Evolutionary conservation across 2,797 vertebrate genomes (phyloP).

Genomic region (Decapterus maruadsi): DNA sequence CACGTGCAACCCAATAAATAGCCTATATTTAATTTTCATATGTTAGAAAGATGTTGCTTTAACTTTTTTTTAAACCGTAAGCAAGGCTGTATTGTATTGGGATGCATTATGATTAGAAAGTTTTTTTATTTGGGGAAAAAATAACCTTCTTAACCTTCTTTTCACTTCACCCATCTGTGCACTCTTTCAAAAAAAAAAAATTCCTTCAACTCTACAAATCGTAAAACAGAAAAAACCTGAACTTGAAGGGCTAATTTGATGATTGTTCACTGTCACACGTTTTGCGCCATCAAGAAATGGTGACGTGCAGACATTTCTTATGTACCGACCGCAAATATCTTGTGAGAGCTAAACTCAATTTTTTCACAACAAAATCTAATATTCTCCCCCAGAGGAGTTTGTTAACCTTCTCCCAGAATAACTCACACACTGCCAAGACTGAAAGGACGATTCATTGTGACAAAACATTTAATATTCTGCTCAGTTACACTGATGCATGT

Average conservation of each 20-base stretch:
- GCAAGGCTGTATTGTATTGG: not conserved
- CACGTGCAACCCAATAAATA: no score
- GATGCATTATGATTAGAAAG: not conserved
- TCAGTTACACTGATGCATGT: not conserved
- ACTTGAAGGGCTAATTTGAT: not conserved
- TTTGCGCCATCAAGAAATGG: not conserved
- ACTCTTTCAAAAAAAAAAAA: conserved; percentile 6
- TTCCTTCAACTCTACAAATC: not conserved
- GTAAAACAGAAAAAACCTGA: not conserved
- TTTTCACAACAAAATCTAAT: no score
- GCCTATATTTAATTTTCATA: no score
- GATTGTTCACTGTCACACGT: accelerated
- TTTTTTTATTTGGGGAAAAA: not conserved
- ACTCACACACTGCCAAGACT: not conserved
- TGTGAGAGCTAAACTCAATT: not conserved
- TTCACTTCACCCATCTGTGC: not conserved
- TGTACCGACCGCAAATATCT: not conserved
- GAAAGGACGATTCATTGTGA: not conserved
- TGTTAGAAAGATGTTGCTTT: no score
- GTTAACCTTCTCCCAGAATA: not conserved
- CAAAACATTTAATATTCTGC: not conserved
- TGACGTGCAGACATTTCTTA: not conserved
- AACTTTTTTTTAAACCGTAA: no score
- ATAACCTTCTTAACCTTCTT: conserved; percentile 7
- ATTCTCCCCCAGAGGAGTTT: no score